A percentile compares a stretch with the other conserved stretches of the same genome.
phyloP scores from a whole-genome alignment of 1,140 invertebrate species.

The Lepidotrigona ventralis region DNA sequence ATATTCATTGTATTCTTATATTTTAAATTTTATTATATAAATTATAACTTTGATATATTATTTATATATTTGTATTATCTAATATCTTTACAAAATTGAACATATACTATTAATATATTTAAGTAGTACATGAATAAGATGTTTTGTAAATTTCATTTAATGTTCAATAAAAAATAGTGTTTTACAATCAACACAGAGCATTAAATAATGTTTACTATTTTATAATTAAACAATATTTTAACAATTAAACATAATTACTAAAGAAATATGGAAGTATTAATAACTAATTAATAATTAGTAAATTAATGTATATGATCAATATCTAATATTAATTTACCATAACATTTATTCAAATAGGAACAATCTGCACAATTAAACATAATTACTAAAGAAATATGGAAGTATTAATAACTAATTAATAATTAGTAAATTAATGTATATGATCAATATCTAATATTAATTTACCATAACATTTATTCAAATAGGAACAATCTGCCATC shows the following conservation, averaged over 20 bases:
- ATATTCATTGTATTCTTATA: background rate
- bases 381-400: background rate
- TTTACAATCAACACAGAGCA: background rate
- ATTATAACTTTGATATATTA: constrained; percentile 1
- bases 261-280: background rate
- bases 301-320: constrained; percentile 40
- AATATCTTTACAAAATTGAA: background rate
- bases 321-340: too few relatives aligned
- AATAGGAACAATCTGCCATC: constrained; percentile 81
- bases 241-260: background rate
- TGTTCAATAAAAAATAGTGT: constrained; percentile 10
- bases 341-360: too few relatives aligned
- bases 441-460: constrained; percentile 51
- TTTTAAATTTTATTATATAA: background rate
- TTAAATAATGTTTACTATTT: constrained; percentile 8
- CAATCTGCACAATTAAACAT: too few relatives aligned
- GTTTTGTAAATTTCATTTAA: constrained; percentile 21
- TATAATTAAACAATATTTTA: background rate
- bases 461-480: constrained; percentile 74
- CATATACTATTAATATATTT: background rate
- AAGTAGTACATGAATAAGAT: background rate
- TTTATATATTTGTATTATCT: background rate
- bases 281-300: too few relatives aligned
- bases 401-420: too few relatives aligned
- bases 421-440: constrained; percentile 3